Conservation (phyloP, 2,797 vertebrate species). For the Sphenopsis melanotis region DNA sequence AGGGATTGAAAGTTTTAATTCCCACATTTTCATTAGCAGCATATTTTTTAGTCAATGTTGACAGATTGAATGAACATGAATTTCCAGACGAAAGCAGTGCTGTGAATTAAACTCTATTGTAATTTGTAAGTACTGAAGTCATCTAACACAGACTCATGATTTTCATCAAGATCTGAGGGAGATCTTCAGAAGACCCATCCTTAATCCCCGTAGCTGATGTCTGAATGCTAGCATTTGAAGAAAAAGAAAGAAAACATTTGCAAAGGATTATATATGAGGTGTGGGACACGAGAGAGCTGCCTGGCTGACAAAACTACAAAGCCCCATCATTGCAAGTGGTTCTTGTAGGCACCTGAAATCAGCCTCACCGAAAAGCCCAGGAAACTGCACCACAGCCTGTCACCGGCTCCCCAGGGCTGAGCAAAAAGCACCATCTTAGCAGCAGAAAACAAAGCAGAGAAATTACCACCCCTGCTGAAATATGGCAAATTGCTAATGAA, state of each 20-base stretch:
- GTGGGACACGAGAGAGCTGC: conserved; percentile 11
- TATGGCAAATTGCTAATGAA: conserved; percentile 43
- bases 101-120: not conserved
- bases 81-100: conserved; percentile 18
- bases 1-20: conserved; percentile 12
- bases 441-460: not conserved
- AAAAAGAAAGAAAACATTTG: conserved; percentile 45
- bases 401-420: not conserved
- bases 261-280: conserved; percentile 29
- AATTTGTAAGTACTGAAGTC: conserved; percentile 9
- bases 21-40: not conserved
- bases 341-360: conserved; percentile 13
- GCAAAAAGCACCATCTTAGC: not conserved
- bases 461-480: not conserved
- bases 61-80: conserved; percentile 16
- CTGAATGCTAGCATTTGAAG: conserved; percentile 16
- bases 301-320: conserved; percentile 26
- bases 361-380: not conserved
- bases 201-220: conserved; percentile 20
- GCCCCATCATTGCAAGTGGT: not conserved
- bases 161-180: conserved; percentile 29
- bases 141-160: conserved; percentile 5
- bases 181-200: conserved; percentile 36
- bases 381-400: not conserved
- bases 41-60: conserved; percentile 23